Conservation (phyloP, 2,888 invertebrate species). For the Callimorpha dominula region DNA sequence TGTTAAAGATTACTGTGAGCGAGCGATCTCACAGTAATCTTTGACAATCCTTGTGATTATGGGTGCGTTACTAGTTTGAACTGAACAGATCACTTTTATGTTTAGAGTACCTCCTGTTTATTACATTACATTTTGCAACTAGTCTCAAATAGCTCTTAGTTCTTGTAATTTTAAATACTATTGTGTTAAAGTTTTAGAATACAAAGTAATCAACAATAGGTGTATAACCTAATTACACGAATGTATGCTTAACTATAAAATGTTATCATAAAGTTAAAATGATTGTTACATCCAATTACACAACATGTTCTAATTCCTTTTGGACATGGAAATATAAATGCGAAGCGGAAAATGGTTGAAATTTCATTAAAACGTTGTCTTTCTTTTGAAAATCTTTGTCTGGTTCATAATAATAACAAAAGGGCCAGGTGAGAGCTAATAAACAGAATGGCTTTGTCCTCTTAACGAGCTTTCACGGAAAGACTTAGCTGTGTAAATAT, state of each 20-base stretch:
- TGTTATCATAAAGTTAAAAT: constrained; percentile 16
- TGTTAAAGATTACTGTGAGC: too few relatives aligned
- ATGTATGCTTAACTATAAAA: constrained; percentile 17
- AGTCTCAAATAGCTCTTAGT: too few relatives aligned
- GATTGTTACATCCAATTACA: background rate
- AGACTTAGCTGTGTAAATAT: constrained; percentile 62
- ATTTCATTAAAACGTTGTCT: constrained; percentile 45
- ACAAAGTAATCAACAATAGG: constrained; percentile 15
- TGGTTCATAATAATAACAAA: constrained; percentile 65
- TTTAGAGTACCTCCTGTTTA: too few relatives aligned
- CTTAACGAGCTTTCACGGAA: constrained; percentile 69
- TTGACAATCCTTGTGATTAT: too few relatives aligned
- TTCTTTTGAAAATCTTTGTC: constrained; percentile 60
- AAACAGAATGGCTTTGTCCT: constrained; percentile 70
- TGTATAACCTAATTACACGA: constrained; percentile 15
- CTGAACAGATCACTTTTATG: too few relatives aligned
- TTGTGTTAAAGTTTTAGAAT: background rate
- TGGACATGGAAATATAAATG: constrained; percentile 12
- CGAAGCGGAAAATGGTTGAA: constrained; percentile 44
- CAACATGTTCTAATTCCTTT: constrained; percentile 4
- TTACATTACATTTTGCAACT: too few relatives aligned
- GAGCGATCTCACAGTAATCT: too few relatives aligned
- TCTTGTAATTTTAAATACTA: background rate
- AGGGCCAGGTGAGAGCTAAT: constrained; percentile 70
- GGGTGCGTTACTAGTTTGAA: too few relatives aligned